These are phyloP conservation scores for Protula sp. DNA, from an alignment of 2,888 invertebrate genomes.

Conservation along the genomic window DNA sequence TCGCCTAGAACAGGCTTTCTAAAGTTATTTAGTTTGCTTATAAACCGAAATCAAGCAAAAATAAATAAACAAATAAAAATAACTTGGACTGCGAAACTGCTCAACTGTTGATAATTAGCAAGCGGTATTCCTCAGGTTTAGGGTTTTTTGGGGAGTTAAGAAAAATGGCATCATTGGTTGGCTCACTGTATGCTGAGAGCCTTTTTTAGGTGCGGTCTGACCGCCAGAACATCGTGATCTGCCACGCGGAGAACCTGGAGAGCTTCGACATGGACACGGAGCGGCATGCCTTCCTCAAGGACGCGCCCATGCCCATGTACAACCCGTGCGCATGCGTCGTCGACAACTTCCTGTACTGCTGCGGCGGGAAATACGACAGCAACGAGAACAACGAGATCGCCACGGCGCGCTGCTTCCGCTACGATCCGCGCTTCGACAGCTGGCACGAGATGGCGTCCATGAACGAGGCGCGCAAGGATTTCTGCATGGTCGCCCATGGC, in stretches of 20 bases:
- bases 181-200: no score
- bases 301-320: constrained; percentile 45
- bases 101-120: no score
- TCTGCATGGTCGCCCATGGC: constrained; percentile 39
- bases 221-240: constrained; percentile 43
- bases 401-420: constrained; percentile 50
- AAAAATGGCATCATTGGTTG: no score
- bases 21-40: no score
- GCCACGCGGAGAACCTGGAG: constrained; percentile 49
- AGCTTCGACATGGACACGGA: constrained; percentile 42
- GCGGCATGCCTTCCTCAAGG: constrained; percentile 41
- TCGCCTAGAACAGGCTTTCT: no score
- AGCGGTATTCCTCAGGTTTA: no score
- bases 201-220: constrained; percentile 34
- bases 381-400: constrained; percentile 51
- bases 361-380: constrained; percentile 51
- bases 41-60: no score
- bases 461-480: constrained; percentile 51
- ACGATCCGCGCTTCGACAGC: constrained; percentile 48
- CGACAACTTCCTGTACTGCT: constrained; percentile 52
- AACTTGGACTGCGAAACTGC: no score
- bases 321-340: constrained; percentile 49
- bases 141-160: no score
- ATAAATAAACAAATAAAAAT: no score
- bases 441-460: constrained; percentile 50